A percentile compares a stretch with the other conserved stretches of the same genome.
phyloP scores from a whole-genome alignment of 2,113 vertebrate species.

The Clarias batrachus region DNA sequence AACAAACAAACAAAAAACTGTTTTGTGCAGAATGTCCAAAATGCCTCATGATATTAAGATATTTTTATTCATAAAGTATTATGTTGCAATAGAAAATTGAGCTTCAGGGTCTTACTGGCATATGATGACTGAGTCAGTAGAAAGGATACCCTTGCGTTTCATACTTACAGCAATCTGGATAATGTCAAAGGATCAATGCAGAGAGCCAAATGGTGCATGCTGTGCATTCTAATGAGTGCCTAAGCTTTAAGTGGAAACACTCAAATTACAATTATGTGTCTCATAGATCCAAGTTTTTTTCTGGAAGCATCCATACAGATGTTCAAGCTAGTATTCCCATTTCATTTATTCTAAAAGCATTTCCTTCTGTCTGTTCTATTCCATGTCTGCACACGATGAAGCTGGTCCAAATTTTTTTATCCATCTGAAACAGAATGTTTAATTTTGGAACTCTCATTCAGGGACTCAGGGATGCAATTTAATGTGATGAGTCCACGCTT shows the following conservation, averaged over 20 bases:
- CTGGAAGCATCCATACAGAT: slow-evolving; percentile 3
- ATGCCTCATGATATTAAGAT: background rate
- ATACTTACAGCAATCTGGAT: slow-evolving; percentile 58
- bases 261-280: slow-evolving; percentile 41
- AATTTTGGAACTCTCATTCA: slow-evolving; percentile 43
- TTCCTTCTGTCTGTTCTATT: slow-evolving; percentile 17
- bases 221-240: slow-evolving; percentile 58
- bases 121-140: slow-evolving; percentile 18
- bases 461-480: slow-evolving; percentile 23
- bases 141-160: slow-evolving; percentile 59
- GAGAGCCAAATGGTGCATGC: slow-evolving; percentile 46
- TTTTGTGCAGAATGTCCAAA: background rate
- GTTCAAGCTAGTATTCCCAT: slow-evolving; percentile 11
- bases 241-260: slow-evolving; percentile 52
- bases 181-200: slow-evolving; percentile 66
- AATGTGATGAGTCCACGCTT: slow-evolving; percentile 25
- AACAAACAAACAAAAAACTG: background rate
- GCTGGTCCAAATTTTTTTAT: slow-evolving; percentile 34
- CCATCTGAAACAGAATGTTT: slow-evolving; percentile 38
- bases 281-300: slow-evolving; percentile 20
- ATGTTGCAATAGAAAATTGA: slow-evolving; percentile 12
- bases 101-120: slow-evolving; percentile 32
- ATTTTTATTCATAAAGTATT: slow-evolving; percentile 37
- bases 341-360: slow-evolving; percentile 36
- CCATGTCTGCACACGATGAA: slow-evolving; percentile 7